Evolutionary conservation across 2,888 invertebrate genomes (phyloP).

Genomic region (Leistus spinibarbis): DNA sequence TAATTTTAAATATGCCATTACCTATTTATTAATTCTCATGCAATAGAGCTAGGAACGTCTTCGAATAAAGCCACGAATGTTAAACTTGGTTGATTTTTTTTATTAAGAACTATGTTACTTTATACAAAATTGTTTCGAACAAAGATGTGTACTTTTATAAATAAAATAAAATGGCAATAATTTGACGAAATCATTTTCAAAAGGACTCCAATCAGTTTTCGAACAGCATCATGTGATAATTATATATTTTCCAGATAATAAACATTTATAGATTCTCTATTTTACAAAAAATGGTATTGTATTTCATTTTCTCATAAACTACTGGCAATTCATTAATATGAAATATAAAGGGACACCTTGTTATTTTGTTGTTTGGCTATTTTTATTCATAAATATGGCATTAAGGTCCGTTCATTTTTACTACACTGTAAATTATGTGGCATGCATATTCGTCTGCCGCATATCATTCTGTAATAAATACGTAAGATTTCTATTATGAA

Average conservation of each 20-base stretch:
- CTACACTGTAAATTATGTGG: background rate
- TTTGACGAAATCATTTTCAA: conserved; percentile 15
- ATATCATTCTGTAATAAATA: too few relatives aligned
- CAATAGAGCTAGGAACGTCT: background rate
- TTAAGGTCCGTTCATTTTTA: background rate
- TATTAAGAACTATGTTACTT: background rate
- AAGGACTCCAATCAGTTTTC: conserved; percentile 31
- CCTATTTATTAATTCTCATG: background rate
- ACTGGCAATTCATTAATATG: background rate
- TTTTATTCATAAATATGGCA: conserved; percentile 20
- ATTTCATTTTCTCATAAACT: conserved; percentile 6
- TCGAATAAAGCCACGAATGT: background rate
- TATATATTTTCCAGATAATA: conserved; percentile 31
- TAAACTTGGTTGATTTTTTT: background rate
- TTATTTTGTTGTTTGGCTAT: background rate
- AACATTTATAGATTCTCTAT: conserved; percentile 31
- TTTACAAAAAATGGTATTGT: conserved; percentile 32
- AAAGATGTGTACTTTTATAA: conserved; percentile 34
- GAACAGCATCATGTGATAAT: conserved; percentile 39
- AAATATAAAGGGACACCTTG: background rate
- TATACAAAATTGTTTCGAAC: background rate
- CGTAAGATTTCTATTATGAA: too few relatives aligned
- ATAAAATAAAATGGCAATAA: conserved; percentile 39
- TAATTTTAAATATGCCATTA: background rate
- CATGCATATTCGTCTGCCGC: too few relatives aligned